These are phyloP conservation scores for Pyxicephalus adspersus DNA, from an alignment of 2,113 vertebrate species.

Conservation along the genomic window DNA sequence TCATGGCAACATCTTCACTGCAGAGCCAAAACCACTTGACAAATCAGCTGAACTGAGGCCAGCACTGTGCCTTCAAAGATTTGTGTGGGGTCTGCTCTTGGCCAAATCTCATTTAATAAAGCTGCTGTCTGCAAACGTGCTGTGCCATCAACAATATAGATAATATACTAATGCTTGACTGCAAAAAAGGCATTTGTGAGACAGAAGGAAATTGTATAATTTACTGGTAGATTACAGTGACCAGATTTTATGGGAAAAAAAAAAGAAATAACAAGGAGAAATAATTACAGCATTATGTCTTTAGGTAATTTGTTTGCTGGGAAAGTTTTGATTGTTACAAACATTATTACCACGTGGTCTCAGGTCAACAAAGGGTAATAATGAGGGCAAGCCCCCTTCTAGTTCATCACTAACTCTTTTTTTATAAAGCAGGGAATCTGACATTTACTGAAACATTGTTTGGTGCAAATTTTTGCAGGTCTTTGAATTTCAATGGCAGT, in stretches of 20 bases:
- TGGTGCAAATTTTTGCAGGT: too few species aligned
- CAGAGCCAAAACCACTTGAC: conserved; percentile 1
- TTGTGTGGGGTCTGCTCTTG: conserved; percentile 14
- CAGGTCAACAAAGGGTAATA: too few species aligned
- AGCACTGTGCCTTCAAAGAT: conserved; percentile 24
- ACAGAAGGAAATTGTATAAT: background rate
- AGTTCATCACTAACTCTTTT: too few species aligned
- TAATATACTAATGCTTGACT: background rate
- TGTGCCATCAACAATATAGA: conserved; percentile 5
- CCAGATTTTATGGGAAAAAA: background rate
- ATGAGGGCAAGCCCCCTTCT: too few species aligned
- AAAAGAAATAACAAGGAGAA: too few species aligned
- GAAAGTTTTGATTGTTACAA: too few species aligned
- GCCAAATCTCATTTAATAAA: background rate
- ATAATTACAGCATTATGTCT: too few species aligned
- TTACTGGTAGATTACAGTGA: background rate
- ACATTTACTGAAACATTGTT: too few species aligned
- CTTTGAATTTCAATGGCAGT: too few species aligned
- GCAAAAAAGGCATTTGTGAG: background rate
- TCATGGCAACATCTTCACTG: conserved; percentile 4
- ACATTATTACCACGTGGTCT: too few species aligned
- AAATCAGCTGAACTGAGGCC: conserved; percentile 21
- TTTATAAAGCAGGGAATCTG: too few species aligned
- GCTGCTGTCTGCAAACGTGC: background rate
- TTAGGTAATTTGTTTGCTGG: too few species aligned